Evolutionary conservation across 2,113 vertebrate species (phyloP).

Genomic region (Rhizomys pruinosus): DNA sequence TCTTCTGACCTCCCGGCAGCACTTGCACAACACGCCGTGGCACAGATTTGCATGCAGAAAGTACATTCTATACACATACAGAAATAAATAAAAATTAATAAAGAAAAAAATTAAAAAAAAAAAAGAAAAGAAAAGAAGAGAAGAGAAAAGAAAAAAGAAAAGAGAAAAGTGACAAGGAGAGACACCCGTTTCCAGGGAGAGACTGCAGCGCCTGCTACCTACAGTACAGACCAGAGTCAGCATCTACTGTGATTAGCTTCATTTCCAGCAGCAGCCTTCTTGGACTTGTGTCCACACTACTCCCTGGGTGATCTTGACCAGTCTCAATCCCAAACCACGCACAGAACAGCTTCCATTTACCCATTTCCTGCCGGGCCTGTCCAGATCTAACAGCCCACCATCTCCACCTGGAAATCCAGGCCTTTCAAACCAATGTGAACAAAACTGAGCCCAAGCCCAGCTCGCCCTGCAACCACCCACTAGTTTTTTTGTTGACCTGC

Average conservation of each 20-base stretch:
- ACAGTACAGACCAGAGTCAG: neutral
- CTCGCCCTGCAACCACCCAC: neutral
- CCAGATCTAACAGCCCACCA: neutral
- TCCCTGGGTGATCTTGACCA: neutral
- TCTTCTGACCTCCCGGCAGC: too few species aligned
- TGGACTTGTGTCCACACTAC: neutral
- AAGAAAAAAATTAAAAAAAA: neutral
- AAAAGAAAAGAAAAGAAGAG: neutral
- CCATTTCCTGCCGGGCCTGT: neutral
- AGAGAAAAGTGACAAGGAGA: neutral
- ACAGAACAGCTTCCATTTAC: neutral
- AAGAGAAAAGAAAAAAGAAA: neutral
- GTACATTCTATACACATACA: too few species aligned
- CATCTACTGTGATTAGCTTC: neutral
- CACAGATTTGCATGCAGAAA: too few species aligned
- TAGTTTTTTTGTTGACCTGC: neutral
- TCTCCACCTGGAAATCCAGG: neutral
- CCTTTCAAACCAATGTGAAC: neutral
- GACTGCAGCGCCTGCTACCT: neutral
- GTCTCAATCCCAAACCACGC: neutral
- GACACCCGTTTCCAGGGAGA: neutral
- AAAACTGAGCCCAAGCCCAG: neutral
- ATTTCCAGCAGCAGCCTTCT: neutral
- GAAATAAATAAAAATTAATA: too few species aligned
- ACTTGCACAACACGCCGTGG: too few species aligned